Conservation (phyloP, 2,113 vertebrate species). For the Mesocricetus auratus region DNA sequence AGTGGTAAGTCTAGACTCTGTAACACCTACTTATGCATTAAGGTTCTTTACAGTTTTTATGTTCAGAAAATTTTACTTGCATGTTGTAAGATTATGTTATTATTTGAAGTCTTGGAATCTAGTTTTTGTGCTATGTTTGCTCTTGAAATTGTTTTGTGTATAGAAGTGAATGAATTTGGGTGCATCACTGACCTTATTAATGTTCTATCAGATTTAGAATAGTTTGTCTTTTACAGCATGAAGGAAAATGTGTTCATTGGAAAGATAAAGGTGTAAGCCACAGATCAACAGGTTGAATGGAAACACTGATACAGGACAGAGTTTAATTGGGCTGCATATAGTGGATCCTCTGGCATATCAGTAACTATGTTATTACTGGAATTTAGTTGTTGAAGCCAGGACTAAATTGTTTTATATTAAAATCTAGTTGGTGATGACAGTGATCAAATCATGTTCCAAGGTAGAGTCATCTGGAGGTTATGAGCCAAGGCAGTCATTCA, state of each 20-base stretch:
- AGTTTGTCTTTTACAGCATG: conserved; percentile 52
- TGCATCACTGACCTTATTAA: conserved; percentile 4
- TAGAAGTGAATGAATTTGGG: not conserved
- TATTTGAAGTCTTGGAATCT: conserved; percentile 81
- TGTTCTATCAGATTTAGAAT: conserved; percentile 29
- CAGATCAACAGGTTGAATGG: conserved; percentile 7
- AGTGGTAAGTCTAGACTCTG: conserved; percentile 80
- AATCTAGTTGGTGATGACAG: conserved; percentile 36
- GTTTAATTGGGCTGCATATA: not conserved
- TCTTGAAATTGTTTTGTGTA: conserved; percentile 44
- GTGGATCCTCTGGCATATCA: conserved; percentile 6
- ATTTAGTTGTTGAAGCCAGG: conserved; percentile 51
- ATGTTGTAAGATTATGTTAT: conserved; percentile 76
- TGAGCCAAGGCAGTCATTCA: not conserved
- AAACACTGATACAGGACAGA: not conserved
- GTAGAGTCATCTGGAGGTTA: not conserved
- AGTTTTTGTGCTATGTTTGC: conserved; percentile 75
- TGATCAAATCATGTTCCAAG: conserved; percentile 30
- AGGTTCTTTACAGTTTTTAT: conserved; percentile 51
- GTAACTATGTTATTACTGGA: conserved; percentile 56
- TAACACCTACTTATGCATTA: conserved; percentile 74
- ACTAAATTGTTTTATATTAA: conserved; percentile 59
- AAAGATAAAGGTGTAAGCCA: conserved; percentile 50
- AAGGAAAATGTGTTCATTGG: conserved; percentile 30
- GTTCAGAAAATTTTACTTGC: conserved; percentile 74